A percentile compares a stretch with the other conserved stretches of the same genome.
Conservation (phyloP, 2,797 vertebrate species). For the Anas acuta region DNA sequence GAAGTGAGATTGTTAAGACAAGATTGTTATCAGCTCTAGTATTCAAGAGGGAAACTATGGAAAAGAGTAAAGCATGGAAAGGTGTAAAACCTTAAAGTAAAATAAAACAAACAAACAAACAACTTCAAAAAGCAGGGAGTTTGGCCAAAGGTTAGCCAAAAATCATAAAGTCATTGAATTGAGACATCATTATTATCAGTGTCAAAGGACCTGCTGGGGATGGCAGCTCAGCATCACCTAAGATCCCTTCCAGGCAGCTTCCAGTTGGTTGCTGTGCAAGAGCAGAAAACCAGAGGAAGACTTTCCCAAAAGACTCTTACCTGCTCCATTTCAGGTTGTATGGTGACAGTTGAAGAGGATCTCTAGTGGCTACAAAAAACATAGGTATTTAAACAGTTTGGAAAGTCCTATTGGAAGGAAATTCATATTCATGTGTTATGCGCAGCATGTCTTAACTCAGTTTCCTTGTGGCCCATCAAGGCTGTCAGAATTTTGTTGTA, state of each 20-base stretch:
- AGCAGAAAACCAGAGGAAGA: neutral
- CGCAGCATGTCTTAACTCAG: neutral
- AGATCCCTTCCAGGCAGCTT: neutral
- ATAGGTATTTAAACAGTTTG: neutral
- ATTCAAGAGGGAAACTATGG: neutral
- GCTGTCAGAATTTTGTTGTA: neutral
- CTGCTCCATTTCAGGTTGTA: neutral
- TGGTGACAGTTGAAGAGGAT: rapidly evolving
- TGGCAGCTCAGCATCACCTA: neutral
- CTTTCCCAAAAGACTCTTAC: neutral
- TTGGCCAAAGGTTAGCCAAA: neutral
- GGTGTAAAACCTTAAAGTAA: neutral
- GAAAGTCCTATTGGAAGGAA: neutral
- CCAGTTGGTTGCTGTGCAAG: neutral
- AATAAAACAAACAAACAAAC: neutral
- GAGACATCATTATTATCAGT: neutral
- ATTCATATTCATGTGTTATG: neutral
- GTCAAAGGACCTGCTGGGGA: neutral
- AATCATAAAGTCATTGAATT: neutral
- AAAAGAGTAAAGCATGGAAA: neutral
- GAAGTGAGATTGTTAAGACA: neutral
- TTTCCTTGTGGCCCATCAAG: neutral
- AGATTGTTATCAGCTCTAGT: neutral
- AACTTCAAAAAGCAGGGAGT: neutral
- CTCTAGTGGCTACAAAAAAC: neutral